Base-by-base conservation (phyloP, 1,140 invertebrate genomes). In the Drosophila punjabiensis region DNA sequence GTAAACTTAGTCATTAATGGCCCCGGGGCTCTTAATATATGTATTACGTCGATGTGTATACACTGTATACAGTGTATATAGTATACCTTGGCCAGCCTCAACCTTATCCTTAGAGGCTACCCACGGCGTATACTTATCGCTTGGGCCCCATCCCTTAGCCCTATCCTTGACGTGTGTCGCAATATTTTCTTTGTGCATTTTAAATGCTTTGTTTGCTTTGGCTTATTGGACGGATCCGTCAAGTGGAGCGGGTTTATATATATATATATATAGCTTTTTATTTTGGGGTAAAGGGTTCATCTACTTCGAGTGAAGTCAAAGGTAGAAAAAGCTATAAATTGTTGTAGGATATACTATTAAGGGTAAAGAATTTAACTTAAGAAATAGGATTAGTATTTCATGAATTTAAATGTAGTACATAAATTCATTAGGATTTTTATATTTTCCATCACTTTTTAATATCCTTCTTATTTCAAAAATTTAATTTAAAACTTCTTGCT, bases 151-250 rank as follows among this genome's bases (percentile, higher is more conserved):
- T 33, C 68, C 56, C 60, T 47, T 55, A 48, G 41, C 39, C 50
- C 7, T n/a, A 67, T 79, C 59, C 58, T 79, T 71, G 77, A 71
- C 63, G 56, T 81, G 69, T 79, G 74, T 85, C 75, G 78, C 78
- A 74, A 89, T 89, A 85, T 88, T 88, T 85, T 84, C 73, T 68
- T 75, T 85, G 66, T 85, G 84, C 73, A 88, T 88, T 88, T 88
- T 73, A 89, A 85, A 88, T 89, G 66, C 37, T 70, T 86, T 83
- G 81, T 87, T 64, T 86, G 69, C 50, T 55, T 69, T 78, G 47
- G 68, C 47, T 86, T 62, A 83, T 87, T 81, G 82, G 64, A 68
- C 58, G 70, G 61, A 52, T 81, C 62, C 69, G 43, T 81, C 73
- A 56, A 48, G 62, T 48, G 58, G 37, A 32, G 5, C 32, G 52